These are phyloP conservation scores for Hecatera dysodea DNA, from an alignment of 2,888 invertebrate species.

Conservation along the genomic window DNA sequence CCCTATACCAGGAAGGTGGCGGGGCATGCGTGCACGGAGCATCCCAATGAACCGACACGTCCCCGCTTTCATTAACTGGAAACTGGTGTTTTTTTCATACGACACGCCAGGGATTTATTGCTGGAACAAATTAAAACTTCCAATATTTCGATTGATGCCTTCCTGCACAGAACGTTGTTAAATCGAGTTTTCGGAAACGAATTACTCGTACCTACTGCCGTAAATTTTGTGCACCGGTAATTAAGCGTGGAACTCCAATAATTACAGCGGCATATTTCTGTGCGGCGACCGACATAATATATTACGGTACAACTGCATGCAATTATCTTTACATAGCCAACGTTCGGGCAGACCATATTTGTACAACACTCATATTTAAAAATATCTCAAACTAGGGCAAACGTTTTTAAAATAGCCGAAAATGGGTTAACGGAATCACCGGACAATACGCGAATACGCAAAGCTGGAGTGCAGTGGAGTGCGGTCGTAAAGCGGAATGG, in stretches of 20 bases:
- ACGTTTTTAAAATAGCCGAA: conserved; percentile 52
- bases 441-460: conserved; percentile 63
- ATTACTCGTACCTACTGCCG: conserved; percentile 29
- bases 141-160: conserved; percentile 66
- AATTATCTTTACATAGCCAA: conserved; percentile 1
- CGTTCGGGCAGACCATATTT: conserved; percentile 11
- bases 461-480: conserved; percentile 60
- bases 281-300: conserved; percentile 1
- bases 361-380: conserved; percentile 19
- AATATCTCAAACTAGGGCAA: conserved; percentile 47
- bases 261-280: conserved; percentile 21
- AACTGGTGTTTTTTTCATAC: conserved; percentile 67
- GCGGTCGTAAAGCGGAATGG: conserved; percentile 63
- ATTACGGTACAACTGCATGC: background rate
- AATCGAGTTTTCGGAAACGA: conserved; percentile 47
- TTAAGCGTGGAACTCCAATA: conserved; percentile 33
- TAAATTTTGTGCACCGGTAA: conserved; percentile 43
- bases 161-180: conserved; percentile 57
- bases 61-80: conserved; percentile 64
- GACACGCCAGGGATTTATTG: conserved; percentile 69
- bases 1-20: background rate
- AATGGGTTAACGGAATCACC: conserved; percentile 62
- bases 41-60: conserved; percentile 64
- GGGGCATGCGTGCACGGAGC: conserved; percentile 46
- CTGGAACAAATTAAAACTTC: conserved; percentile 68